phyloP scores from a whole-genome alignment of 2,113 vertebrate species.

The Naja naja region DNA sequence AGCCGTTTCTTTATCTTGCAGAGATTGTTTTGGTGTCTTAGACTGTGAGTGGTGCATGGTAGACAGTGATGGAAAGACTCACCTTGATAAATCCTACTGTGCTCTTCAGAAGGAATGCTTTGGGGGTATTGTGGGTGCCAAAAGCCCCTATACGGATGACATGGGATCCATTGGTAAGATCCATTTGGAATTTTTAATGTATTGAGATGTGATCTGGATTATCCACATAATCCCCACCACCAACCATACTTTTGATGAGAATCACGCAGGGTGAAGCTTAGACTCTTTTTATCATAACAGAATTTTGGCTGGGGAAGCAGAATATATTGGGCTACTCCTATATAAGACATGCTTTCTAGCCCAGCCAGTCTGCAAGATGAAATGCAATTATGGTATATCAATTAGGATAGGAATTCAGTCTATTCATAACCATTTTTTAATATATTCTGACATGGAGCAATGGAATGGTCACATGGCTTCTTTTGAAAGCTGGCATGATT shows the following conservation, averaged over 20 bases:
- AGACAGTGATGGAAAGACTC: conserved; percentile 94
- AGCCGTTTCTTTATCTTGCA: conserved; percentile 38
- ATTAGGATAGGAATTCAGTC: neutral
- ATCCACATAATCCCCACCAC: neutral
- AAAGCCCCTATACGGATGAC: conserved; percentile 92
- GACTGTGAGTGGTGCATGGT: conserved; percentile 99
- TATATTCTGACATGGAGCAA: neutral
- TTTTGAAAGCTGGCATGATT: neutral
- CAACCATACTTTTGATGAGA: neutral
- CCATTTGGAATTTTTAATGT: neutral
- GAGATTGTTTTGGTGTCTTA: conserved; percentile 95
- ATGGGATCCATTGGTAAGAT: conserved; percentile 84
- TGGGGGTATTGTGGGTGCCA: conserved; percentile 94
- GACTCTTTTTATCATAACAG: neutral
- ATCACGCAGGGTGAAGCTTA: neutral
- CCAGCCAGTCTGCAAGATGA: neutral
- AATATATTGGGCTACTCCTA: neutral
- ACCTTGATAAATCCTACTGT: conserved; percentile 93
- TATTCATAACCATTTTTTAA: neutral
- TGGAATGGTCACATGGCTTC: neutral
- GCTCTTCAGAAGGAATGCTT: conserved; percentile 98
- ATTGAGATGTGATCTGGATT: neutral
- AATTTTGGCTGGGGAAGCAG: neutral
- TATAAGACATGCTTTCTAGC: neutral
- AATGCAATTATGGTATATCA: neutral